Percentiles rank a stretch among this genome's conserved stretches.
phyloP scores from a whole-genome alignment of 2,888 invertebrate species.

The Pseudanteris insignis region DNA sequence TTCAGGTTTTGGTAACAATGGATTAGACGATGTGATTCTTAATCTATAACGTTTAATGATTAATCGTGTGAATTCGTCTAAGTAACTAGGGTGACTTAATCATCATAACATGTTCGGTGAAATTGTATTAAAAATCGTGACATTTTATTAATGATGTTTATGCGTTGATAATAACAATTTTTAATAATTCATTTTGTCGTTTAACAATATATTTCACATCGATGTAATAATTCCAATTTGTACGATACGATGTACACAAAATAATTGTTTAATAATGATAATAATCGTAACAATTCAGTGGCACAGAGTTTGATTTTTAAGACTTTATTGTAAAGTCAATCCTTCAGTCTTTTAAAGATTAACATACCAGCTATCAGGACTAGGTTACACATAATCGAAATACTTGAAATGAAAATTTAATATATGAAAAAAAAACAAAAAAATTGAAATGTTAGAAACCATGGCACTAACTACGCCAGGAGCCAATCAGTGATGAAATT shows the following conservation, averaged over 20 bases:
- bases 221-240: not conserved
- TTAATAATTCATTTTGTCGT: not conserved
- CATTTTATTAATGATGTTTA: too few species aligned
- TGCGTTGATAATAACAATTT: too few species aligned
- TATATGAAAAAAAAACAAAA: too few species aligned
- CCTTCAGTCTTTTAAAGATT: constrained; percentile 48
- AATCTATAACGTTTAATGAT: constrained; percentile 7
- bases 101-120: too few species aligned
- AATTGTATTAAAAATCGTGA: too few species aligned
- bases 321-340: constrained; percentile 13
- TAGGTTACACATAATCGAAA: constrained; percentile 18
- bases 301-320: not conserved
- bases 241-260: not conserved
- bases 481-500: too few species aligned
- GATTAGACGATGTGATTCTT: constrained; percentile 24
- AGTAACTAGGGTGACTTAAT: too few species aligned
- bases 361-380: constrained; percentile 36
- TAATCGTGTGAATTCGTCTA: too few species aligned
- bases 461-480: too few species aligned
- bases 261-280: not conserved
- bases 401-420: too few species aligned
- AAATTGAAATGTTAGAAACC: too few species aligned
- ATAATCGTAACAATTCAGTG: not conserved
- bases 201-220: not conserved
- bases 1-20: constrained; percentile 17